These are phyloP conservation scores for Holacanthella duospinosa DNA, from an alignment of 2,888 invertebrate genomes.

Conservation along the genomic window DNA sequence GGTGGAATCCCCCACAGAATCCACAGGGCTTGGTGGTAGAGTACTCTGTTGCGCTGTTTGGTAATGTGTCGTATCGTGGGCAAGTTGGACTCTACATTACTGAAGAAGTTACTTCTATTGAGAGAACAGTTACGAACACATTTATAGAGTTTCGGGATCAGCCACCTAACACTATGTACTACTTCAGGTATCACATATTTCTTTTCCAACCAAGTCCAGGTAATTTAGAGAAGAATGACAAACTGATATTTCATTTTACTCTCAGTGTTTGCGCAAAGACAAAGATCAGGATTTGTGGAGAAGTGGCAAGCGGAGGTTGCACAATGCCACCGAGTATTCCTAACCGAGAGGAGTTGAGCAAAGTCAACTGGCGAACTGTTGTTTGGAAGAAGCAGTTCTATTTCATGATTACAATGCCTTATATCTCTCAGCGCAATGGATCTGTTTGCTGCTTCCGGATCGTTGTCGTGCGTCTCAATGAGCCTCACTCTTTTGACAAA, in stretches of 20 bases:
- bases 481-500: constrained; percentile 53
- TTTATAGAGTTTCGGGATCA: constrained; percentile 56
- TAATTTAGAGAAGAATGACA: too few species aligned
- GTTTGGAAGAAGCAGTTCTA: constrained; percentile 51
- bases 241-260: constrained; percentile 20
- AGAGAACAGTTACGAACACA: constrained; percentile 47
- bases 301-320: constrained; percentile 54
- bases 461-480: constrained; percentile 60
- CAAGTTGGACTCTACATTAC: constrained; percentile 46
- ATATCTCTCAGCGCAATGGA: constrained; percentile 73
- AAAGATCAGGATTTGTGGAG: constrained; percentile 61
- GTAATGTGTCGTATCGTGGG: constrained; percentile 49
- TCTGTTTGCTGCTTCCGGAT: constrained; percentile 74
- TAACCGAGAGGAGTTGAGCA: constrained; percentile 49
- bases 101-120: constrained; percentile 52
- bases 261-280: constrained; percentile 61
- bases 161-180: constrained; percentile 73
- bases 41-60: constrained; percentile 56
- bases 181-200: constrained; percentile 46
- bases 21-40: constrained; percentile 69
- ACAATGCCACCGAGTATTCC: constrained; percentile 61
- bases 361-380: constrained; percentile 42
- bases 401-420: constrained; percentile 57
- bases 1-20: constrained; percentile 61
- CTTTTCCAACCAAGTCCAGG: not conserved